These are phyloP conservation scores for Omphaloscelis lunosa DNA, from an alignment of 2,888 invertebrate genomes.

Conservation along the genomic window DNA sequence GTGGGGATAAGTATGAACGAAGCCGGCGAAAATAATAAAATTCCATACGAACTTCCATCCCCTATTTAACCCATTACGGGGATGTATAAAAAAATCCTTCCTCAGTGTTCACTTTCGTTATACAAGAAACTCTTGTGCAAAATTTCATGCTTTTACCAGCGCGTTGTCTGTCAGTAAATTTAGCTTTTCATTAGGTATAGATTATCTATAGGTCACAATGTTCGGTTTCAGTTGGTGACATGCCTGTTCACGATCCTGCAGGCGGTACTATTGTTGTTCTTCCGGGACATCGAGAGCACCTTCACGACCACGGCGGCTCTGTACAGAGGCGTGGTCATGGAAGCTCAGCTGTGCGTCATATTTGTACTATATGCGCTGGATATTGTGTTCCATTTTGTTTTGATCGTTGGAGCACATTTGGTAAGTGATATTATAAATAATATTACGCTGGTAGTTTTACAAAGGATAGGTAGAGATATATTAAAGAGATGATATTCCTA, in stretches of 20 bases:
- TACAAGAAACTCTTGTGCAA: too few relatives aligned
- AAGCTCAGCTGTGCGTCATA: conserved; percentile 52
- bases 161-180: too few relatives aligned
- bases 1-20: too few relatives aligned
- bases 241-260: conserved; percentile 51
- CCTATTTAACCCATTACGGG: too few relatives aligned
- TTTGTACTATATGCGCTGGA: conserved; percentile 53
- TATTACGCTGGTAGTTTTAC: neutral
- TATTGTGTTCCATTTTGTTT: conserved; percentile 54
- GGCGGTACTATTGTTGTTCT: conserved; percentile 35
- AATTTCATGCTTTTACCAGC: too few relatives aligned
- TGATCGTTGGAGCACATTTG: conserved; percentile 60
- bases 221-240: conserved; percentile 55
- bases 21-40: too few relatives aligned
- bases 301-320: conserved; percentile 26
- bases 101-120: too few relatives aligned
- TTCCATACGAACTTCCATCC: too few relatives aligned
- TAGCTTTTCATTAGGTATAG: too few relatives aligned
- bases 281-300: conserved; percentile 14
- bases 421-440: conserved; percentile 32
- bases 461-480: neutral
- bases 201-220: neutral
- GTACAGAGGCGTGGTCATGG: conserved; percentile 59
- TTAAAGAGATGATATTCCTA: neutral
- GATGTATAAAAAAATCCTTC: too few relatives aligned